Percentiles rank a stretch among this genome's conserved stretches.
Conservation (phyloP, 2,888 invertebrate genomes). For the Nesidiocoris tenuis region DNA sequence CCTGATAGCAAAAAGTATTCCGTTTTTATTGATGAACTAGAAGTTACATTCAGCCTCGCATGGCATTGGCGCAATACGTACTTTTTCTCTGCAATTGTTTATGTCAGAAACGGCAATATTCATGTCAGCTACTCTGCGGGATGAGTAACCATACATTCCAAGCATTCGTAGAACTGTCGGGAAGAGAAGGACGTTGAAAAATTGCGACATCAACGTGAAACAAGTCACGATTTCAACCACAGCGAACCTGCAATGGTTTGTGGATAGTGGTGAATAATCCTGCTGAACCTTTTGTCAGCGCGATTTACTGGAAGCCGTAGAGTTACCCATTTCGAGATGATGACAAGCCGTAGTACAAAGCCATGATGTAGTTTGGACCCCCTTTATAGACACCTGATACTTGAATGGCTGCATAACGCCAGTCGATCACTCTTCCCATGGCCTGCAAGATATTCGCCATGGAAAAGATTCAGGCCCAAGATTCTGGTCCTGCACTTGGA, state of each 20-base stretch:
- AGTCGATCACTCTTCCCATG: background rate
- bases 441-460: conserved; percentile 9
- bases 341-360: conserved; percentile 9
- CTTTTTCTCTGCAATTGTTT: conserved; percentile 37
- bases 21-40: too few relatives aligned
- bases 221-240: background rate
- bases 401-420: conserved; percentile 16
- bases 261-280: too few relatives aligned
- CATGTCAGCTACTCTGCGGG: conserved; percentile 23
- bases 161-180: conserved; percentile 9
- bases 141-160: conserved; percentile 26
- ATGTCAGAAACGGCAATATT: conserved; percentile 28
- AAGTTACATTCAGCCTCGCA: too few relatives aligned
- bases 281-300: too few relatives aligned
- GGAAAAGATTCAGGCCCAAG: too few relatives aligned
- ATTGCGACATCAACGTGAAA: conserved; percentile 10
- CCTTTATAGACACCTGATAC: conserved; percentile 25
- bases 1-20: conserved; percentile 11
- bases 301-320: background rate
- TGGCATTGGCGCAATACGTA: too few relatives aligned
- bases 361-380: conserved; percentile 14
- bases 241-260: conserved; percentile 9
- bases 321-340: background rate
- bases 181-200: conserved; percentile 29
- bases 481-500: too few relatives aligned